These are phyloP conservation scores for Oeneis ivallda DNA, from an alignment of 2,888 invertebrate species.

Conservation along the genomic window DNA sequence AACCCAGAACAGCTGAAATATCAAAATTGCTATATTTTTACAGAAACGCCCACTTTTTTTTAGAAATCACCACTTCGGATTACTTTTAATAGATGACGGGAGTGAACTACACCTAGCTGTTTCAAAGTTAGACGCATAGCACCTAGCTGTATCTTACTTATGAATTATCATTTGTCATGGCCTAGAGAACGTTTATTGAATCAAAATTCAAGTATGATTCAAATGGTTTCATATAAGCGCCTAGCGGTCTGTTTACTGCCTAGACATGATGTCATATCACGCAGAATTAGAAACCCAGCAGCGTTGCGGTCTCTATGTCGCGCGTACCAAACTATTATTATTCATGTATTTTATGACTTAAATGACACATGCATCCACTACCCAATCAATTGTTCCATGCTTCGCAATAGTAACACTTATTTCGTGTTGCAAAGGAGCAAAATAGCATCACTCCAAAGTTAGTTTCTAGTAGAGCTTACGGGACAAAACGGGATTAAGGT, in stretches of 20 bases:
- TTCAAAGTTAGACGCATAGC: not conserved
- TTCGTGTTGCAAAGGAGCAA: constrained; percentile 15
- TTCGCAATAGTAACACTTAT: constrained; percentile 26
- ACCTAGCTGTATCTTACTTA: not conserved
- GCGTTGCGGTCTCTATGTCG: constrained; percentile 38
- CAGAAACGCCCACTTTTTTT: no score
- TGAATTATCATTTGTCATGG: constrained; percentile 14
- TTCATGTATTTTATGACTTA: constrained; percentile 45
- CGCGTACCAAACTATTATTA: constrained; percentile 42
- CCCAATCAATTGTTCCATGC: constrained; percentile 21
- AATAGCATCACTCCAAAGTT: constrained; percentile 10
- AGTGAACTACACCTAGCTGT: not conserved
- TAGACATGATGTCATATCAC: constrained; percentile 44
- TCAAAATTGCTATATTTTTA: no score
- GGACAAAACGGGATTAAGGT: constrained; percentile 35
- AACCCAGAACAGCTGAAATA: no score
- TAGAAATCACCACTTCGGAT: no score
- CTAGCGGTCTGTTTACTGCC: constrained; percentile 41
- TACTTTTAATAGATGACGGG: no score
- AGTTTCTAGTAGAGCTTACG: constrained; percentile 24
- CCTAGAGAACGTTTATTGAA: constrained; percentile 28
- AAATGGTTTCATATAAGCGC: constrained; percentile 34
- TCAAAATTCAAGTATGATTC: constrained; percentile 35
- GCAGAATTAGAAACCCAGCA: constrained; percentile 46
- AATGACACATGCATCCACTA: constrained; percentile 38